Evolutionary conservation across 2,113 vertebrate species (phyloP), one percentile per base, ranked within the genome.

Genomic region (Tupaia tana): DNA sequence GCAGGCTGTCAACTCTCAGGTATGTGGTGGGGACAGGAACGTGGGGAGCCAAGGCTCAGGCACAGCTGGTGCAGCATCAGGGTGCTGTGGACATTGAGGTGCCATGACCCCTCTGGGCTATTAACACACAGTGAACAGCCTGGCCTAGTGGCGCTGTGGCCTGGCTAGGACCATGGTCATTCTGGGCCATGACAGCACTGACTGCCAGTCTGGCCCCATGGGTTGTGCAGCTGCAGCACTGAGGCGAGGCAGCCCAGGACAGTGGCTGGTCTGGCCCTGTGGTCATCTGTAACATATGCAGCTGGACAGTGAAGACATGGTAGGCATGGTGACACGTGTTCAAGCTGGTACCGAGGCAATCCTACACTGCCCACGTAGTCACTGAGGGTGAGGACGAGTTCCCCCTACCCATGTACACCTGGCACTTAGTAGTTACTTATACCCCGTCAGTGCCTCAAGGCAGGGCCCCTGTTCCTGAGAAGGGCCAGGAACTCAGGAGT

Each of bases 1-100:
- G 82, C 99, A 99, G 98, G 99, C 99, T 0, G 99, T 99, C 97
- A 99, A 99, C 97, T 99, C 99, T 20, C 99, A 99, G 99, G 99
- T 99, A 99, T 96, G 73, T 92, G 81, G 54, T 63, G 8, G 52
- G 85, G n/a, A 81, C 61, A 58, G 89, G 74, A 77, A 75, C 34
- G 14, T 25, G 52, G 75, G 34, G 74, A 22, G 73, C 34, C 59
- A 43, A 87, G 66, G 70, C 56, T 90, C 22, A 98, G 96, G 98
- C 98, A 98, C 96, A 27, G 15, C 54, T 43, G 31, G 4, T 58
- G 1, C 25, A 8, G 98, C 98, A 95, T 93, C n/a, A 24, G 31
- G 22, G 3, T 88, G 63, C 2, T 0, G 90, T 73, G 87, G 75
- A 73, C 78, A 74, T 54, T 29, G 22, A 79, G 89, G 87, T 43